Base-by-base conservation (phyloP, 2,797 vertebrate species). In the Sphenopsis melanotis region DNA sequence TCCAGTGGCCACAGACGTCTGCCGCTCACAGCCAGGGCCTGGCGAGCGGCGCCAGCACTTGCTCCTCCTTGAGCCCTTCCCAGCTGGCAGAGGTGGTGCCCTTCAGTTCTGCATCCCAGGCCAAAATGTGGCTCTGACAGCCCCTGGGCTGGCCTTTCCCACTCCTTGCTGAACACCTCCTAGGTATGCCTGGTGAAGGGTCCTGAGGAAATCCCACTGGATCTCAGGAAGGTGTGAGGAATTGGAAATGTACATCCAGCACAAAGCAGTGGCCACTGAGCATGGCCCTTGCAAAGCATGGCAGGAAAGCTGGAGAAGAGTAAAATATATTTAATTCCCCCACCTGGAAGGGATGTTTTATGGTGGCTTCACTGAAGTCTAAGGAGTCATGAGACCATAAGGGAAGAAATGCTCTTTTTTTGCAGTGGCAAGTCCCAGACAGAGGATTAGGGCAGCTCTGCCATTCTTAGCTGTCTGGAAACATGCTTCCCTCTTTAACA, bases 1-100 rank as follows among this genome's bases (percentile, higher is more conserved):
- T 76, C 72, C 91, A 94, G 95, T 72, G 74, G 94, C 94, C 97
- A 95, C 97, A 97, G 89, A 89, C 42, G 87, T 82, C 85, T 90
- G 83, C 84, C 0, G 5, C 84, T 83, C 8, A 0, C 56, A 77
- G 87, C 87, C 94, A 90, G 76, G 56, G 63, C 89, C 88, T 8
- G 0, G 65, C 7, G 1, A 94, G 80, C 14, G 46, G 91, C 49
- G 57, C 94, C 95, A 95, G 92, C 78, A 64, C 39, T 95, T 47
- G 68, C 81, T 96, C n/a, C 59, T 89, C 85, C 81, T 86, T 1
- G 4, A 91, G 63, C 66, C 52, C 18, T 82, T 91, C 60, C 85
- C 79, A 83, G 57, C 77, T 50, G 6, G 41, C 5, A 2, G 49
- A 92, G 42, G 44, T 72, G 37, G 27, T 84, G 61, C 49, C 56